Evolutionary conservation across 2,113 vertebrate genomes (phyloP).

Genomic region (Pycnonotus jocosus): DNA sequence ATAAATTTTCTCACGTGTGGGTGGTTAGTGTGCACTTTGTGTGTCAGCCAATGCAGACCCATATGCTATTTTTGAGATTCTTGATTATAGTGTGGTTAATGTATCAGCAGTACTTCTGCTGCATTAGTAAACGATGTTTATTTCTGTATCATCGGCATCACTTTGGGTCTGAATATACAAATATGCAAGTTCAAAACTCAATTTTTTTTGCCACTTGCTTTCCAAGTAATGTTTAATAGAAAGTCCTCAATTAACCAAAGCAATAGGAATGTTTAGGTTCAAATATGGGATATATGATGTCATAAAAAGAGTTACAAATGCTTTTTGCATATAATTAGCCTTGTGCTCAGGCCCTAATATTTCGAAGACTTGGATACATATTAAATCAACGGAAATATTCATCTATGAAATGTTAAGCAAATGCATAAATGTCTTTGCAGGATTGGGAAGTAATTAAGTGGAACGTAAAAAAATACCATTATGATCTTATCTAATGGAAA

Average conservation of each 20-base stretch:
- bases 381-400: conserved; percentile 4
- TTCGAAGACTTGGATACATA: neutral
- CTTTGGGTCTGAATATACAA: neutral
- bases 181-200: neutral
- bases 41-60: neutral
- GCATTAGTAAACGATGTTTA: neutral
- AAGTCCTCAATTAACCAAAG: neutral
- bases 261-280: neutral
- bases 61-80: neutral
- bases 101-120: neutral
- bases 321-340: conserved; percentile 12
- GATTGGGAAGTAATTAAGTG: neutral
- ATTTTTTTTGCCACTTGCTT: neutral
- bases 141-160: neutral
- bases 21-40: neutral
- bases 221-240: neutral
- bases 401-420: conserved; percentile 4
- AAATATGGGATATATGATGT: neutral
- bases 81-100: neutral
- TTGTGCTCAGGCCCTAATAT: neutral
- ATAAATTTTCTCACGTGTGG: neutral
- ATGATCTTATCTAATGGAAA: neutral
- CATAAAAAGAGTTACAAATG: conserved; percentile 4
- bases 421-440: neutral
- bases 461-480: neutral